Evolutionary conservation across 53 echinoderm and acorn worm genomes (phyloP), one percentile per base, ranked within the genome.

Genomic region (Paracentrotus lividus): DNA sequence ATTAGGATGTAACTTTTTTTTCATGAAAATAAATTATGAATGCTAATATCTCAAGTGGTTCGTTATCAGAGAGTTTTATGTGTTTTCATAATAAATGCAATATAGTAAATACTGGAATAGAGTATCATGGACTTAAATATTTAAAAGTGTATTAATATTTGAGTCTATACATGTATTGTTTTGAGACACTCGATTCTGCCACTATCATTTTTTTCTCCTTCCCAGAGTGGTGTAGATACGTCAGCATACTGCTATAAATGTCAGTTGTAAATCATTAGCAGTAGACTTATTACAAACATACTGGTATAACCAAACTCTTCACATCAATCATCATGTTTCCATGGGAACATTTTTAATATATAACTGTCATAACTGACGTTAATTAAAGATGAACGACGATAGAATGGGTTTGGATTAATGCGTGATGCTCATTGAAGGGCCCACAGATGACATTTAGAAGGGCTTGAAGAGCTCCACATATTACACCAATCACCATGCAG

Each of bases 401-500:
- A 27, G 15, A 64, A 27, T 16, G 38, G 20, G 69, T 69, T n/a
- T n/a, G 20, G 26, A n/a, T 3, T 5, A 14, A 40, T 69, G 15
- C 20, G 3, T 38, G 69, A 40, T 34, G 38, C 69, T 69, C 12
- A 4, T 69, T 38, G 36, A 69, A 38, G 13, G 20, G 69, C 36
- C n/a, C 26, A 36, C n/a, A 13, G 69, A 12, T 38, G 38, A 45
- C n/a, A 78, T 78, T 2, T 7, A 47, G 24, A 45, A 24, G 47
- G 47, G 47, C 26, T 3, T 5, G 10, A 0, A 27, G n/a, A 78
- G 81, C 24, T 45, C 24, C 47, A 8, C 18, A 42, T 45, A 13
- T 78, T 78, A 9, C 81, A 78, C 49, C 81, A 78, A 78, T 78
- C 78, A 78, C 44, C 43, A n/a, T 8, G 3, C 78, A 78, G 78